Base-by-base conservation (phyloP, 2,888 invertebrate genomes). In the Apocheima hispidaria region DNA sequence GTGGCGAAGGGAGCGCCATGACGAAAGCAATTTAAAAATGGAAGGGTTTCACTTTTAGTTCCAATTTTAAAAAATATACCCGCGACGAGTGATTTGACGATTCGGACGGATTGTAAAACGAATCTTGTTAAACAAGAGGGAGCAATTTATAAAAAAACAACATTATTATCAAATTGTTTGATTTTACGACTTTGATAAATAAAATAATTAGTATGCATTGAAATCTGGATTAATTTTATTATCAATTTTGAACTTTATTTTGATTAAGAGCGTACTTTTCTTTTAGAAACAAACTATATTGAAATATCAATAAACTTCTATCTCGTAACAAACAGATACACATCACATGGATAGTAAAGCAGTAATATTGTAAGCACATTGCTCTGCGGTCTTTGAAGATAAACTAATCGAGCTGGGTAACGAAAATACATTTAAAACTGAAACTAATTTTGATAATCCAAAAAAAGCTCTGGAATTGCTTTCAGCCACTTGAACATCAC, bases 11-110 rank as follows among this genome's bases (percentile, higher is more conserved):
- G 87, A 83, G 85, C 85, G 84, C 85, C 89, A 87, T 90, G 91
- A 90, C 90, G 88, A 88, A 89, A 87, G 83, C 85, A 88, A 90
- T 90, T 91, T 87, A 87, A 89, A 90, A 92, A 88, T 87, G 87
- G 85, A 88, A 86, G 89, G 91, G 90, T 90, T 91, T 89, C 84
- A 84, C 83, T 88, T 87, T 87, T 86, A 84, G 87, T 84, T 87
- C 85, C 88, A 88, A 88, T 89, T 90, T 88, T 81, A 85, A 90
- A 91, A 90, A 90, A 88, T 86, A 86, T 87, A 85, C 86, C 83
- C 81, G 84, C 84, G 84, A 82, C 84, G 86, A 84, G 82, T 88
- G 89, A 89, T 90, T 91, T 90, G 89, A 90, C 88, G 89, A 87
- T 86, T 86, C 83, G 78, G 82, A 84, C 82, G 84, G 83, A 88